Conservation (phyloP, 1,140 invertebrate genomes). For the Diachasma alloeum region DNA sequence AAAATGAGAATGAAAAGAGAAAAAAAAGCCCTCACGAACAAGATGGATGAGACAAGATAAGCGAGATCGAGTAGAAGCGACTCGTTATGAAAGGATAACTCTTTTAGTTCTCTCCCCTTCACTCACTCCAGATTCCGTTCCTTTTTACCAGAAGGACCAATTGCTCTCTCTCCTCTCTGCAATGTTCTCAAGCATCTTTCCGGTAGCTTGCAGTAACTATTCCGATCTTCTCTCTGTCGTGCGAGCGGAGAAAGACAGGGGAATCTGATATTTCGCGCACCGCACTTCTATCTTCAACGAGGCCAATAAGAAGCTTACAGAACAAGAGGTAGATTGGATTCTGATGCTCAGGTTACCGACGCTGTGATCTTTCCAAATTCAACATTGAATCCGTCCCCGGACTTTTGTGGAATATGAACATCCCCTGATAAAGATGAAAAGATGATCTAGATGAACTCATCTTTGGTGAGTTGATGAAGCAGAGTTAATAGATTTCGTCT, state of each 20-base stretch:
- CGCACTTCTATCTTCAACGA: background rate
- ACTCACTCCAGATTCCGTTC: background rate
- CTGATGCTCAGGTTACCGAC: slow-evolving; percentile 31
- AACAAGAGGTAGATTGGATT: slow-evolving; percentile 27
- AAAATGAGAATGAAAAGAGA: slow-evolving; percentile 5
- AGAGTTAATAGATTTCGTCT: too few species aligned
- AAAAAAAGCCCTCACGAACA: slow-evolving; percentile 21
- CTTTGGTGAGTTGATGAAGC: background rate
- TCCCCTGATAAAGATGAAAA: background rate
- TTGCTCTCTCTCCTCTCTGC: background rate
- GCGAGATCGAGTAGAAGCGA: slow-evolving; percentile 15
- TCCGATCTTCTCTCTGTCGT: background rate
- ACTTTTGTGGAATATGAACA: slow-evolving; percentile 1
- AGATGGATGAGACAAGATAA: slow-evolving; percentile 34
- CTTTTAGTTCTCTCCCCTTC: slow-evolving; percentile 16
- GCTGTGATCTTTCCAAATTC: slow-evolving; percentile 3
- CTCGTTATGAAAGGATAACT: slow-evolving; percentile 31
- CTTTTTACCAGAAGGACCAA: too few species aligned
- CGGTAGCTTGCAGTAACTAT: background rate
- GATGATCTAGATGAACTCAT: background rate
- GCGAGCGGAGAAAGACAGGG: background rate
- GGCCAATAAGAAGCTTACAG: slow-evolving; percentile 30
- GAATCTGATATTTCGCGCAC: background rate
- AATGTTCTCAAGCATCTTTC: background rate
- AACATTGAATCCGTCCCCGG: slow-evolving; percentile 31